Conservation (phyloP, 2,113 vertebrate genomes). For the Cephalopholis sonnerati region DNA sequence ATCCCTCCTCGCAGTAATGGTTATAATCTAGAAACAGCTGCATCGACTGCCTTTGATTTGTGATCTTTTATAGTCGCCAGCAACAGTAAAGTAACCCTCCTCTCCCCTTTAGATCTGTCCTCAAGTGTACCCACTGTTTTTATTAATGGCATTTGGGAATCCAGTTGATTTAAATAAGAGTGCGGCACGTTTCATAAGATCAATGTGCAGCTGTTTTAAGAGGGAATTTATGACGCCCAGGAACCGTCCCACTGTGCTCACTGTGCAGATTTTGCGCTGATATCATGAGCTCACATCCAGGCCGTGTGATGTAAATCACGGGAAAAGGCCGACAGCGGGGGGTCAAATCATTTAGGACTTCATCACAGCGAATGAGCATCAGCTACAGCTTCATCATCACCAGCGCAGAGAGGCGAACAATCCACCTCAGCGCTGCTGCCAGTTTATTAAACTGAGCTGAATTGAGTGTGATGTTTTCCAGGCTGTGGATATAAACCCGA, state of each 20-base stretch:
- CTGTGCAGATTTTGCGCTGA: slow-evolving; percentile 68
- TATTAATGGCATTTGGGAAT: slow-evolving; percentile 63
- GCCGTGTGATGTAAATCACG: slow-evolving; percentile 64
- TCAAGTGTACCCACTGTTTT: slow-evolving; percentile 57
- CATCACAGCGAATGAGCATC: slow-evolving; percentile 48
- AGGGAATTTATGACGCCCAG: slow-evolving; percentile 60
- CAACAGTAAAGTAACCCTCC: slow-evolving; percentile 46
- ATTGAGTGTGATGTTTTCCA: slow-evolving; percentile 59
- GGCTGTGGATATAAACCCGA: slow-evolving; percentile 46
- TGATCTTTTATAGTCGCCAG: slow-evolving; percentile 57
- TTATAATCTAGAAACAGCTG: slow-evolving; percentile 63
- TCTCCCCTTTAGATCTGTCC: slow-evolving; percentile 36
- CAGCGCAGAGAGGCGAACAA: slow-evolving; percentile 30
- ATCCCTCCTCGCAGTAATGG: slow-evolving; percentile 29
- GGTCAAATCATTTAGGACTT: slow-evolving; percentile 75
- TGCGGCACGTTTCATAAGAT: slow-evolving; percentile 54
- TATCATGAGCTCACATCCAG: slow-evolving; percentile 59
- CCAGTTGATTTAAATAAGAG: slow-evolving; percentile 67
- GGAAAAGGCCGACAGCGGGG: slow-evolving; percentile 23
- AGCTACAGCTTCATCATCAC: slow-evolving; percentile 54
- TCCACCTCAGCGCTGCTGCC: not conserved
- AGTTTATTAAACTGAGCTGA: slow-evolving; percentile 47
- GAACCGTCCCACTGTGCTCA: slow-evolving; percentile 47
- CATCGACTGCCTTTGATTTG: slow-evolving; percentile 72
- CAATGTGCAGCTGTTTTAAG: slow-evolving; percentile 70